Percentiles rank a stretch among this genome's conserved stretches.
These are phyloP conservation scores for Xestia c-nigrum DNA, from an alignment of 2,888 invertebrate species.

Conservation along the genomic window DNA sequence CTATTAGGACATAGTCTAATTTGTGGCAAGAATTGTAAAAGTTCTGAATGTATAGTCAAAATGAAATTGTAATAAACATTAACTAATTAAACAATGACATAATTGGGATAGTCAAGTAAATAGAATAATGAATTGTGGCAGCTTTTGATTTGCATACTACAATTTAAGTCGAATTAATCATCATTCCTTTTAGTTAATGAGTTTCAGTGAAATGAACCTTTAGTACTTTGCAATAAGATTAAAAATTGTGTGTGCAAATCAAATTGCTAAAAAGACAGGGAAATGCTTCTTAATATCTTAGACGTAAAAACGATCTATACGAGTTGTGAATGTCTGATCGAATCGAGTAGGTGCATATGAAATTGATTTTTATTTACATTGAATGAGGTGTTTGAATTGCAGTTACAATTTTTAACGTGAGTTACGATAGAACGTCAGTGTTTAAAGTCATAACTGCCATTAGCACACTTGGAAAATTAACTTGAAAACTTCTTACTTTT, in stretches of 20 bases:
- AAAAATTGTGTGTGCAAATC: conserved; percentile 50
- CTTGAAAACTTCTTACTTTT: conserved; percentile 48
- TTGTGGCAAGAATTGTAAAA: not conserved
- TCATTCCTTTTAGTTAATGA: not conserved
- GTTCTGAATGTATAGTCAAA: not conserved
- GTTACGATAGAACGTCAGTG: not conserved
- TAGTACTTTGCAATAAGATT: not conserved
- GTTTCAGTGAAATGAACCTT: not conserved
- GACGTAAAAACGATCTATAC: conserved; percentile 32
- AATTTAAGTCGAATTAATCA: not conserved
- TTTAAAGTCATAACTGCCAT: conserved; percentile 30
- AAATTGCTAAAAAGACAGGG: conserved; percentile 46
- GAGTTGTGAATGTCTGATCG: conserved; percentile 32
- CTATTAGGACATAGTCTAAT: not conserved
- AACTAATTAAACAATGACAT: conserved; percentile 44
- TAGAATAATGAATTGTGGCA: conserved; percentile 23
- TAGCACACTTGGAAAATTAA: not conserved
- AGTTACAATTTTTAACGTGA: conserved; percentile 28
- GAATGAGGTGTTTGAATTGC: not conserved
- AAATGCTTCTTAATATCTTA: conserved; percentile 36
- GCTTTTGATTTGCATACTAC: conserved; percentile 46
- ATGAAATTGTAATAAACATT: conserved; percentile 34
- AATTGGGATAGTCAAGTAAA: conserved; percentile 12
- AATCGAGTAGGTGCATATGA: conserved; percentile 42
- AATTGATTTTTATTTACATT: conserved; percentile 43